Conservation (phyloP, 2,113 vertebrate genomes). For the Chlorocebus sabaeus region DNA sequence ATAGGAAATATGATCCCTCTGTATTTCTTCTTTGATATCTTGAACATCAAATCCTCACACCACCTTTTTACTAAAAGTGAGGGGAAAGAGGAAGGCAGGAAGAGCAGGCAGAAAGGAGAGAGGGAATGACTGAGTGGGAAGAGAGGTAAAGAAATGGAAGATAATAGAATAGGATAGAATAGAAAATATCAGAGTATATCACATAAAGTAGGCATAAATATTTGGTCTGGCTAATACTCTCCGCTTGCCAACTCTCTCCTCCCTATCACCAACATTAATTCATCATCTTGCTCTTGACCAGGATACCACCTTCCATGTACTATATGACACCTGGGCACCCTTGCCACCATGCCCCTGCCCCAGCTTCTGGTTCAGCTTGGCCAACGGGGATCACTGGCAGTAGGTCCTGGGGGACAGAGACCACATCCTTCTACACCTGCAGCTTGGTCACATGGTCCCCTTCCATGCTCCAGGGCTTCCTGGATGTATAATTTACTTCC, state of each 20-base stretch:
- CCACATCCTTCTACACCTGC: background rate
- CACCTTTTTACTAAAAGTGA: background rate
- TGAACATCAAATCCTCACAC: slow-evolving; percentile 70
- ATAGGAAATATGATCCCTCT: slow-evolving; percentile 73
- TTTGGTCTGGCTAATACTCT: background rate
- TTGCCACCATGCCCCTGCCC: background rate
- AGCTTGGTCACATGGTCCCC: background rate
- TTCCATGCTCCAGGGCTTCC: background rate
- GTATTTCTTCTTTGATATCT: slow-evolving; percentile 69
- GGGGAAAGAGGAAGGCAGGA: background rate
- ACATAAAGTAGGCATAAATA: background rate
- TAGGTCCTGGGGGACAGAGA: too few species aligned
- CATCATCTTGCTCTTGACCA: background rate
- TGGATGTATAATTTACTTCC: background rate
- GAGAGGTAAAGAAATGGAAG: background rate
- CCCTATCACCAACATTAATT: background rate
- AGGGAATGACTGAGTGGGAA: too few species aligned
- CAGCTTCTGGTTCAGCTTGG: background rate
- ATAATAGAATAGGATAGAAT: background rate
- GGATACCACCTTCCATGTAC: background rate
- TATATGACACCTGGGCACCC: background rate
- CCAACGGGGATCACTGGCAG: background rate
- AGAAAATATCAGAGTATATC: background rate
- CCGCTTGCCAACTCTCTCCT: background rate
- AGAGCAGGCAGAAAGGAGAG: background rate